Percentiles rank a stretch among this genome's conserved stretches.
Conservation (phyloP, 2,888 invertebrate species). For the Lepas anatifera region DNA sequence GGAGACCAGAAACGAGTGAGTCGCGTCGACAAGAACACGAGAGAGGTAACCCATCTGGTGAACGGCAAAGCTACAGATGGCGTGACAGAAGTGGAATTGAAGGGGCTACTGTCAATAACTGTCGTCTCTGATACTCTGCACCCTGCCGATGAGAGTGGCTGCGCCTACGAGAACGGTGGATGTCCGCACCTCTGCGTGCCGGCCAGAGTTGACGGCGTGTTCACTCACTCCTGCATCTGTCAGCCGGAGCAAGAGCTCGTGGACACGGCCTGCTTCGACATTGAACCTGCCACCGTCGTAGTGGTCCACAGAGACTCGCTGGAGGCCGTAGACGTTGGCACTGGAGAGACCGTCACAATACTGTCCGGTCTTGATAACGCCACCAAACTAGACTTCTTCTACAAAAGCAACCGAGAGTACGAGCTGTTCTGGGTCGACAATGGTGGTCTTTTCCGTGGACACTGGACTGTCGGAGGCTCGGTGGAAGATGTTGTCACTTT, state of each 20-base stretch:
- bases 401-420: neutral
- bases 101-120: too few species aligned
- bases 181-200: neutral
- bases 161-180: neutral
- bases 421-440: neutral
- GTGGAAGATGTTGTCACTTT: neutral
- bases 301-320: neutral
- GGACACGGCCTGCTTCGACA: neutral
- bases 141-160: neutral
- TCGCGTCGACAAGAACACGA: neutral
- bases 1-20: neutral
- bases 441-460: neutral
- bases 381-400: neutral
- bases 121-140: neutral
- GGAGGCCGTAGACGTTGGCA: neutral
- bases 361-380: neutral
- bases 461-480: neutral
- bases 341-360: neutral
- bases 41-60: neutral
- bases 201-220: neutral
- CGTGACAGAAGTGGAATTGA: too few species aligned
- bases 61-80: neutral
- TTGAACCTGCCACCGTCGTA: neutral
- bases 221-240: neutral
- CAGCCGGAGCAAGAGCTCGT: neutral